Evolutionary conservation across 53 echinoderm and acorn worm genomes (phyloP), one percentile per base, ranked within the genome.

Genomic region (Paracentrotus lividus): DNA sequence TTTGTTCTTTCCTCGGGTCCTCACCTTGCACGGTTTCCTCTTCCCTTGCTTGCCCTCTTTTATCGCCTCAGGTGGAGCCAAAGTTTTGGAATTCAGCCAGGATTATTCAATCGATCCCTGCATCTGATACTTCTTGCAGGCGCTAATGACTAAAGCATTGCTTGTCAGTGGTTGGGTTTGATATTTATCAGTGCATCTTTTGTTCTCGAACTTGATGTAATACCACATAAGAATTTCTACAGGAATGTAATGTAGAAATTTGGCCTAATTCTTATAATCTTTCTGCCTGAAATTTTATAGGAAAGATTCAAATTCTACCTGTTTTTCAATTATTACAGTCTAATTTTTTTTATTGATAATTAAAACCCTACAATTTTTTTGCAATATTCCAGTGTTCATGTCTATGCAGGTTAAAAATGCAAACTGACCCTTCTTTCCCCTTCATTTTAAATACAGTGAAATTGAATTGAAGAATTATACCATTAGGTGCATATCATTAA

Each of bases 11-110:
- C 81, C 81, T 56, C n/a, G 36, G 53, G 86, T 86, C 56, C 54
- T 86, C 86, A 56, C 86, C 53, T 86, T 53, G 86, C 86, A 26
- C n/a, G 42, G 92, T 92, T 92, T 92, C 92, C 92, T 92, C 92
- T 57, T 92, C 58, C 92, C 77, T 42, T 42, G 44, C 81, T 49
- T 72, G 23, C 56, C 56, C 58, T 36, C 81, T 57, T 78, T 72
- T 72, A 51, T 72, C 55, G 75, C 89, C 89, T 42, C 89, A 27
- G 89, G 61, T 61, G 44, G 43, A 56, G 59, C 65, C 81, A 26
- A 65, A 69, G 69, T 40, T 57, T 78, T 92, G 92, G 92, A 92
- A 92, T 52, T n/a, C 59, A 78, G 92, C 92, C 92, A 92, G 58
- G 84, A 92, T 77, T 92, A 78, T 91, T 75, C 75, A 91, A 68